Evolutionary conservation across 35 echinoderm and acorn worm genomes (phyloP).

Genomic region (Lytechinus variegatus): DNA sequence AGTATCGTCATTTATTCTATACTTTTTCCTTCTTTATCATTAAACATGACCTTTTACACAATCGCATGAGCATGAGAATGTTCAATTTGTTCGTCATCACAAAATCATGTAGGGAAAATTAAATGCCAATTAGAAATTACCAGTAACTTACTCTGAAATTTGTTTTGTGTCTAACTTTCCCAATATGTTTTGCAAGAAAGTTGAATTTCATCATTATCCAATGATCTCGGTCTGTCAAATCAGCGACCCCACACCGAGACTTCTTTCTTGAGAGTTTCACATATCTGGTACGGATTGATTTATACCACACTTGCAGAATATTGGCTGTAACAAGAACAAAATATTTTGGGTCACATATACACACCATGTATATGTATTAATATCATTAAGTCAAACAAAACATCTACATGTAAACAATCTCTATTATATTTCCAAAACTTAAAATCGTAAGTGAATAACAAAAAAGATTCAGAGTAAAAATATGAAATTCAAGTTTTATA

Average conservation of each 20-base stretch:
- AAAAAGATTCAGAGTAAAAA: neutral
- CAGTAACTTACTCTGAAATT: neutral
- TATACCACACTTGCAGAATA: neutral
- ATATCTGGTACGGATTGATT: neutral
- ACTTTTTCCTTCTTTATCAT: too few relatives aligned
- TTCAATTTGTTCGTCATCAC: too few relatives aligned
- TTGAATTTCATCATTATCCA: neutral
- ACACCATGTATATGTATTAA: too few relatives aligned
- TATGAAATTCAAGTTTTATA: neutral
- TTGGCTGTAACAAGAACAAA: neutral
- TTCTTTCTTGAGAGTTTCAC: neutral
- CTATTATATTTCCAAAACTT: too few relatives aligned
- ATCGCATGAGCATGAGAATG: too few relatives aligned
- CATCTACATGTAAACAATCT: too few relatives aligned
- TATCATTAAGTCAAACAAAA: too few relatives aligned
- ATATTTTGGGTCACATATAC: too few relatives aligned
- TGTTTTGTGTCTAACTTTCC: neutral
- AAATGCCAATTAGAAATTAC: neutral
- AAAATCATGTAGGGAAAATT: neutral
- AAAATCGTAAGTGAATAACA: too few relatives aligned
- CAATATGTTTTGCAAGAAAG: conserved; percentile 1
- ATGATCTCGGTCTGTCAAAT: neutral
- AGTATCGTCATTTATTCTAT: too few relatives aligned
- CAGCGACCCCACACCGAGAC: neutral
- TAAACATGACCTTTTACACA: too few relatives aligned